These are phyloP conservation scores for Tretioscincus oriximinensis DNA, from an alignment of 2,113 vertebrate genomes.

Conservation along the genomic window DNA sequence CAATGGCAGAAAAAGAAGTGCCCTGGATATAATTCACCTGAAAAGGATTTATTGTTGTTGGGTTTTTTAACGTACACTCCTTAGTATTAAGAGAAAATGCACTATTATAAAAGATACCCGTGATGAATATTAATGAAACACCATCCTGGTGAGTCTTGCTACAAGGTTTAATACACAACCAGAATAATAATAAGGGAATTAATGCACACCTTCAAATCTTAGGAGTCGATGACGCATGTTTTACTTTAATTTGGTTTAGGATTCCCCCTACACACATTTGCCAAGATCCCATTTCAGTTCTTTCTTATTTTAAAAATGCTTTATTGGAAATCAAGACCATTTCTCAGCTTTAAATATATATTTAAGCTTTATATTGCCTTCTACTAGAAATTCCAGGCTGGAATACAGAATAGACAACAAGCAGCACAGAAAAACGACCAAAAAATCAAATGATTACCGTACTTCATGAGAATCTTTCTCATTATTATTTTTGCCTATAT, in stretches of 20 bases:
- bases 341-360: background rate
- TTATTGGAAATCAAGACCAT: background rate
- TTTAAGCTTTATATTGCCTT: no score
- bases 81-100: slow-evolving; percentile 16
- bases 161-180: slow-evolving; percentile 13
- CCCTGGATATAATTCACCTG: slow-evolving; percentile 26
- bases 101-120: slow-evolving; percentile 9
- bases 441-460: no score
- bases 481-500: no score
- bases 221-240: background rate
- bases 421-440: background rate
- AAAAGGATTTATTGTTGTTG: slow-evolving; percentile 3
- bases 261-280: background rate
- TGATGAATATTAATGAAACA: slow-evolving; percentile 33
- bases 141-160: slow-evolving; percentile 15
- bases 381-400: no score
- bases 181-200: slow-evolving; percentile 13
- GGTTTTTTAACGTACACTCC: background rate
- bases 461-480: no score
- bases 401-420: background rate
- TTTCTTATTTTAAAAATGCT: background rate
- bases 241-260: background rate
- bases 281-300: background rate
- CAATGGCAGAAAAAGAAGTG: slow-evolving; percentile 14
- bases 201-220: slow-evolving; percentile 19